phyloP scores from a whole-genome alignment of 2,888 invertebrate genomes.

The Lepidocyrtoides sp. region DNA sequence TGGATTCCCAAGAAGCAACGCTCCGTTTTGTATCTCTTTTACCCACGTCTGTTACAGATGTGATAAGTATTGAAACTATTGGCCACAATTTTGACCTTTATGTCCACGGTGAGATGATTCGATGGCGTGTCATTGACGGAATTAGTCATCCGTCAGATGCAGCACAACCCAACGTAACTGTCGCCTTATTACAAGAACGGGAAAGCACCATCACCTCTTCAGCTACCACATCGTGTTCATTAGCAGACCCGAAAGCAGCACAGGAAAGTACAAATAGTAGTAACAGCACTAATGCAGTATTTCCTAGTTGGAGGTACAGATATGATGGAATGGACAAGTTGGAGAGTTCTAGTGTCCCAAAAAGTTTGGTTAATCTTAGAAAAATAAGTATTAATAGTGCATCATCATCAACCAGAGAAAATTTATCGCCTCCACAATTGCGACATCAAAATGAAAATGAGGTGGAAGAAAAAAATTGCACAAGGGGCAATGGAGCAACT shows the following conservation, averaged over 20 bases:
- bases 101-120: slow-evolving; percentile 80
- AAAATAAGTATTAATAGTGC: slow-evolving; percentile 36
- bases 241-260: slow-evolving; percentile 11
- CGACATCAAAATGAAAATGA: slow-evolving; percentile 16
- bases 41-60: slow-evolving; percentile 79
- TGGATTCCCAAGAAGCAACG: slow-evolving; percentile 83
- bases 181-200: background rate
- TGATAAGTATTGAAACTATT: slow-evolving; percentile 80
- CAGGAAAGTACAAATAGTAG: slow-evolving; percentile 66
- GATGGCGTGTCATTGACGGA: slow-evolving; percentile 68
- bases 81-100: slow-evolving; percentile 82
- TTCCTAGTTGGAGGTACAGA: slow-evolving; percentile 81
- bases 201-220: background rate
- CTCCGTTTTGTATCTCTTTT: slow-evolving; percentile 82
- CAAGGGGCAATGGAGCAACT: background rate
- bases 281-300: slow-evolving; percentile 69
- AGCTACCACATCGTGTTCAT: slow-evolving; percentile 46
- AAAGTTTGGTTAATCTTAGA: slow-evolving; percentile 58
- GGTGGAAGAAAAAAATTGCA: background rate
- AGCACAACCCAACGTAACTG: slow-evolving; percentile 16
- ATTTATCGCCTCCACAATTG: background rate
- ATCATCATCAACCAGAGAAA: slow-evolving; percentile 14
- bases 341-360: slow-evolving; percentile 49
- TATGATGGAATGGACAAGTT: slow-evolving; percentile 84
- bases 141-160: slow-evolving; percentile 41